These are phyloP conservation scores for Callyntrura sp. DNA, from an alignment of 2,888 invertebrate genomes.

Conservation along the genomic window DNA sequence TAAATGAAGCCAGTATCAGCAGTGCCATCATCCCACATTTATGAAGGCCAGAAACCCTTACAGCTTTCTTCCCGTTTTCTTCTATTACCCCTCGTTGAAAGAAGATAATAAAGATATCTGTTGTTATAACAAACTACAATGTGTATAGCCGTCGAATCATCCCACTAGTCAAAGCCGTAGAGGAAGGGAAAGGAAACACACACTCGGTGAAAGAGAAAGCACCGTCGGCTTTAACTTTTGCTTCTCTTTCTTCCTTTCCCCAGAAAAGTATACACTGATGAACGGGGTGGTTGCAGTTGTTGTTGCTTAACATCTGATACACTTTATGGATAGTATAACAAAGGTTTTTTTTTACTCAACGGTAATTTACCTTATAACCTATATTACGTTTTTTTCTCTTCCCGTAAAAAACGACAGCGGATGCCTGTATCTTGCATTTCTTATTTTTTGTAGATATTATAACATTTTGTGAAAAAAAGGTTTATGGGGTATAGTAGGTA, in stretches of 20 bases:
- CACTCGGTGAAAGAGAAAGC: neutral
- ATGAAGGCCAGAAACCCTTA: conserved; percentile 4
- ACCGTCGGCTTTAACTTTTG: conserved; percentile 37
- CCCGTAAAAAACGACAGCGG: no score
- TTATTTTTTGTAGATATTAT: neutral
- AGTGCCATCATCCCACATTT: conserved; percentile 30
- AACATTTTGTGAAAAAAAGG: neutral
- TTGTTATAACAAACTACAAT: neutral
- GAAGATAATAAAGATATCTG: neutral
- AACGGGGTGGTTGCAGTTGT: neutral
- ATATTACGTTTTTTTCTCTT: conserved; percentile 6
- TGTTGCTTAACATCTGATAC: conserved; percentile 29
- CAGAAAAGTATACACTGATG: conserved; percentile 18
- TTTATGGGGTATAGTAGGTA: neutral
- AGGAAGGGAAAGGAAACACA: neutral
- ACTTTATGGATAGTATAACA: neutral
- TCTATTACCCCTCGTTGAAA: neutral
- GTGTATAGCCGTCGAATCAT: conserved; percentile 29
- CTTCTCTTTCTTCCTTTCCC: neutral
- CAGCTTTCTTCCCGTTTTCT: neutral
- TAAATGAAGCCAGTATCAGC: conserved; percentile 36
- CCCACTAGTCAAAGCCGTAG: conserved; percentile 29
- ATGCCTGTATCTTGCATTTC: neutral
- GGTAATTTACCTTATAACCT: conserved; percentile 38
- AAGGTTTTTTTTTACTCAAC: conserved; percentile 21